A percentile compares a stretch with the other conserved stretches of the same genome.
Conservation (phyloP, 2,113 vertebrate species). For the Lamprologus ornatipinnis region DNA sequence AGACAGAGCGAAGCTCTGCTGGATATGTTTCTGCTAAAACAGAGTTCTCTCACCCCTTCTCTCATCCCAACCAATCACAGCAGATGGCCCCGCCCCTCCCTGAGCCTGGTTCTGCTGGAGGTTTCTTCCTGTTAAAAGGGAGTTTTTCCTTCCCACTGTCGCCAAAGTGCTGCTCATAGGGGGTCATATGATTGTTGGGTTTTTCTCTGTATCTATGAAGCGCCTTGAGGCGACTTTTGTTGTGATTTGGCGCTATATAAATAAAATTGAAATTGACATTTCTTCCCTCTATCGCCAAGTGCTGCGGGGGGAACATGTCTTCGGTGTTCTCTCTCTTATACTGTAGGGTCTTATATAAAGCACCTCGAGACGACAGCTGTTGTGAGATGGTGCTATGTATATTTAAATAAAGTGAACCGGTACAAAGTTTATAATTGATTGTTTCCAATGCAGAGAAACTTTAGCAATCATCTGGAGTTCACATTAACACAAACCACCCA, state of each 20-base stretch:
- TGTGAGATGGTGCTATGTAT: neutral
- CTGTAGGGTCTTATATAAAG: neutral
- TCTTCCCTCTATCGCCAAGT: neutral
- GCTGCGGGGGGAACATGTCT: fast-evolving
- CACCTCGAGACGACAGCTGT: fast-evolving
- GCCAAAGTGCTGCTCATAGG: no score
- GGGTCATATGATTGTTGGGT: no score
- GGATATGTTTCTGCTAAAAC: neutral
- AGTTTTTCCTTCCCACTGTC: no score
- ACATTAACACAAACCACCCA: neutral
- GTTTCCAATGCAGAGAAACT: neutral
- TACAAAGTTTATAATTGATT: neutral
- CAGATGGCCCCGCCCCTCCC: no score
- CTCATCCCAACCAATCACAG: fast-evolving
- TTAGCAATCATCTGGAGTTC: neutral
- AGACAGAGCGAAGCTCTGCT: fast-evolving
- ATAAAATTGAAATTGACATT: no score
- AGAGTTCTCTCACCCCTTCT: neutral
- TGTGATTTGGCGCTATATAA: no score
- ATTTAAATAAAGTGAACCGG: neutral
- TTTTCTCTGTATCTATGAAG: no score
- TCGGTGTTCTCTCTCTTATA: neutral
- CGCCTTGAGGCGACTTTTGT: no score
- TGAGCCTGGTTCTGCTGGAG: fast-evolving
- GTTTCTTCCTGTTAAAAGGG: no score